phyloP scores from a whole-genome alignment of 2,888 invertebrate species.

The Malacosoma neustria region DNA sequence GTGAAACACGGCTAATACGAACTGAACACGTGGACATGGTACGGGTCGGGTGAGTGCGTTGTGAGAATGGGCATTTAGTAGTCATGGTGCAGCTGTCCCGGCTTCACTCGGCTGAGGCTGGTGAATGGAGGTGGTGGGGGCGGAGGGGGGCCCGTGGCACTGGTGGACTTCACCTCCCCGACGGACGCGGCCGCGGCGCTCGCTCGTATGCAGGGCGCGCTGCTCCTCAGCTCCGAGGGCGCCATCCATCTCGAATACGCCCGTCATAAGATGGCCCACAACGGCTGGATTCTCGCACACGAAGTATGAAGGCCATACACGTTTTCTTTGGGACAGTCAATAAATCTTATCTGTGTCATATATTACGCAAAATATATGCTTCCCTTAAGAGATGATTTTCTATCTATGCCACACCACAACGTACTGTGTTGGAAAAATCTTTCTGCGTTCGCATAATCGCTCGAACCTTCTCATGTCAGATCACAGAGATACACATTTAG shows the following conservation, averaged over 20 bases:
- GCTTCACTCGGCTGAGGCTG: conserved; percentile 98
- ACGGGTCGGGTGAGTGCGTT: conserved; percentile 46
- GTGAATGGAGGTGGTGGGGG: conserved; percentile 82
- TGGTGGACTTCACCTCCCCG: conserved; percentile 97
- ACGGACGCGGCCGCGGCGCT: conserved; percentile 94
- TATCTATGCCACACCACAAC: too few species aligned
- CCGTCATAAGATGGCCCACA: conserved; percentile 96
- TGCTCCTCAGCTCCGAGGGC: conserved; percentile 96
- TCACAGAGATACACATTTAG: too few species aligned
- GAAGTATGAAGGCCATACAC: conserved; percentile 58
- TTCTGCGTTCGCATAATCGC: too few species aligned
- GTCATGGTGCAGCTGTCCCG: conserved; percentile 92
- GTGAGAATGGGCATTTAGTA: conserved; percentile 52
- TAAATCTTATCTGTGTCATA: too few species aligned
- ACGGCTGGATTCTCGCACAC: conserved; percentile 74
- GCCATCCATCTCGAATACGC: conserved; percentile 99
- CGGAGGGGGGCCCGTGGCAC: conserved; percentile 90
- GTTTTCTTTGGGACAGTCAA: background rate
- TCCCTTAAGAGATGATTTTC: too few species aligned
- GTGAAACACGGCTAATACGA: background rate
- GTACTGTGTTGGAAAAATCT: too few species aligned
- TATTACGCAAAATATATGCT: too few species aligned
- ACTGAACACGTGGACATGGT: conserved; percentile 12
- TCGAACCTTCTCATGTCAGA: too few species aligned
- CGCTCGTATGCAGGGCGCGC: conserved; percentile 95